phyloP scores from a whole-genome alignment of 2,113 vertebrate genomes.

The Xiphophorus couchianus region DNA sequence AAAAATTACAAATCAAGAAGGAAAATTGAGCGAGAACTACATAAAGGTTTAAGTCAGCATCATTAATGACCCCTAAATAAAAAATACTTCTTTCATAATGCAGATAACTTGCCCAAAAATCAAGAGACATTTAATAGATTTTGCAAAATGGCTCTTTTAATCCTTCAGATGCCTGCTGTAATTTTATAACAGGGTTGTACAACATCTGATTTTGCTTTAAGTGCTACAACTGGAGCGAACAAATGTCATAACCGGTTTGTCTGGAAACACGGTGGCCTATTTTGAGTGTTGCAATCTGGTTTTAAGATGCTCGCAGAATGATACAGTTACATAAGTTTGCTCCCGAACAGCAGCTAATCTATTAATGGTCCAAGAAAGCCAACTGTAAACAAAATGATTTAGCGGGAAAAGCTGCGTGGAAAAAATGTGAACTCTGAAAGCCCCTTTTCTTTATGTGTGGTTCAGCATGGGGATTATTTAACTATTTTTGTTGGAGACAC shows the following conservation, averaged over 20 bases:
- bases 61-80: neutral
- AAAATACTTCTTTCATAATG: neutral
- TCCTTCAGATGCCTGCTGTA: neutral
- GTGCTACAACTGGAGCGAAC: conserved; percentile 52
- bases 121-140: neutral
- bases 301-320: conserved; percentile 31
- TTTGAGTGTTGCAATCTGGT: conserved; percentile 51
- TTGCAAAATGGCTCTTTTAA: conserved; percentile 10
- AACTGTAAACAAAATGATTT: conserved; percentile 51
- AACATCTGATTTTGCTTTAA: conserved; percentile 15
- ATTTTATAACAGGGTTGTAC: neutral
- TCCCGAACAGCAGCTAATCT: conserved; percentile 47
- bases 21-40: conserved; percentile 2
- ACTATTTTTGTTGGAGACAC: conserved; percentile 1
- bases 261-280: conserved; percentile 66
- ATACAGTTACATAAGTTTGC: conserved; percentile 59
- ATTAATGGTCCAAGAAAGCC: conserved; percentile 17
- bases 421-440: conserved; percentile 5
- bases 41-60: conserved; percentile 8
- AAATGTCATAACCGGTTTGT: conserved; percentile 63
- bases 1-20: conserved; percentile 1
- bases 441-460: neutral
- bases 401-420: conserved; percentile 2
- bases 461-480: neutral
- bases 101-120: neutral